Evolutionary conservation across 2,888 invertebrate genomes (phyloP).

Genomic region (Sisyra nigra): DNA sequence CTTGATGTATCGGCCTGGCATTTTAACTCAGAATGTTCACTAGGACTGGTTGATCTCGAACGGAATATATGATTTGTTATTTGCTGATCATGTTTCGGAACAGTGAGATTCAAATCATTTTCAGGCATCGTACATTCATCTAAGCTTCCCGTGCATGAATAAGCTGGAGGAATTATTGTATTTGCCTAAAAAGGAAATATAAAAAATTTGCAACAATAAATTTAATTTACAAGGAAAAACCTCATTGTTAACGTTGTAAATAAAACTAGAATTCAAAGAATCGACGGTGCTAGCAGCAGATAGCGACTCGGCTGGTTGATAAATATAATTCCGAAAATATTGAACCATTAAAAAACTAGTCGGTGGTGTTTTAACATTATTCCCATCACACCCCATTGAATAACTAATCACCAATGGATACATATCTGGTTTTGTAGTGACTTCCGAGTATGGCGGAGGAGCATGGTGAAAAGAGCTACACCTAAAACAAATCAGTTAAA

Average conservation of each 20-base stretch:
- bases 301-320: slow-evolving; percentile 56
- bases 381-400: slow-evolving; percentile 45
- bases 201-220: slow-evolving; percentile 1
- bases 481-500: slow-evolving; percentile 8
- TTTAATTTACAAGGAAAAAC: slow-evolving; percentile 26
- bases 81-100: slow-evolving; percentile 8
- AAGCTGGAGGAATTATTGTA: slow-evolving; percentile 68
- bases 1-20: no score
- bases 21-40: no score
- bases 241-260: slow-evolving; percentile 72
- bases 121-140: slow-evolving; percentile 38
- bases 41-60: slow-evolving; percentile 18
- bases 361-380: slow-evolving; percentile 43
- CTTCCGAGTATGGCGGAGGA: slow-evolving; percentile 75
- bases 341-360: slow-evolving; percentile 73
- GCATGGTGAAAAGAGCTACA: slow-evolving; percentile 70
- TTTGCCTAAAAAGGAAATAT: slow-evolving; percentile 39
- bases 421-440: slow-evolving; percentile 71
- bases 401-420: slow-evolving; percentile 74
- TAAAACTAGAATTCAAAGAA: slow-evolving; percentile 73
- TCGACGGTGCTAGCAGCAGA: slow-evolving; percentile 77
- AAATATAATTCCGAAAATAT: slow-evolving; percentile 65
- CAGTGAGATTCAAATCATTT: slow-evolving; percentile 5
- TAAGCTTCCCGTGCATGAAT: slow-evolving; percentile 62
- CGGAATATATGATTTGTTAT: slow-evolving; percentile 13